Conservation (phyloP, 2,888 invertebrate genomes). For the Tenthredo amoena region DNA sequence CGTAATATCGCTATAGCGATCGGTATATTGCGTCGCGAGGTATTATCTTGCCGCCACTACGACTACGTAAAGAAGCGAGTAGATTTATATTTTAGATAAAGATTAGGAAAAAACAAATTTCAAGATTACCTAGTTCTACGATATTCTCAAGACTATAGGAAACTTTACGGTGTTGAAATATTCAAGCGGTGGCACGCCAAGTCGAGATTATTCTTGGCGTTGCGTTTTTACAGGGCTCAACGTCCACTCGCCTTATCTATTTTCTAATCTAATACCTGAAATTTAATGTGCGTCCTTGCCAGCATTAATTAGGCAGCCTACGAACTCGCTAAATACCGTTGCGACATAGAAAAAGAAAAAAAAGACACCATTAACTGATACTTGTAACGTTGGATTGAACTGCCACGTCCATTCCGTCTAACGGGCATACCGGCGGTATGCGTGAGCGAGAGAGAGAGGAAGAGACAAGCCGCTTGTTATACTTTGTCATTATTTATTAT, state of each 20-base stretch:
- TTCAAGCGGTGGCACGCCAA: background rate
- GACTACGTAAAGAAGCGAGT: background rate
- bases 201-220: constrained; percentile 13
- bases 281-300: constrained; percentile 46
- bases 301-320: constrained; percentile 48
- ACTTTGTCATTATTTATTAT: constrained; percentile 51
- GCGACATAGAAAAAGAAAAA: constrained; percentile 39
- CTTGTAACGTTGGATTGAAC: constrained; percentile 58
- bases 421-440: constrained; percentile 42
- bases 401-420: constrained; percentile 51
- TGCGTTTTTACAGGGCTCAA: constrained; percentile 5
- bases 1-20: constrained; percentile 27
- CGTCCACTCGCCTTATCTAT: constrained; percentile 8
- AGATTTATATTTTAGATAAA: background rate
- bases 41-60: background rate
- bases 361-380: constrained; percentile 50
- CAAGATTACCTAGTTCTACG: background rate
- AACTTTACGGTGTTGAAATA: constrained; percentile 24
- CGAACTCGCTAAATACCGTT: constrained; percentile 51
- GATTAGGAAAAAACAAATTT: background rate
- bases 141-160: constrained; percentile 13
- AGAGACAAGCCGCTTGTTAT: constrained; percentile 48
- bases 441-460: constrained; percentile 50
- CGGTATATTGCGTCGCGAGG: background rate
- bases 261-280: constrained; percentile 28